Evolutionary conservation across 2,797 vertebrate species (phyloP).

Genomic region (Eulemur mongoz): DNA sequence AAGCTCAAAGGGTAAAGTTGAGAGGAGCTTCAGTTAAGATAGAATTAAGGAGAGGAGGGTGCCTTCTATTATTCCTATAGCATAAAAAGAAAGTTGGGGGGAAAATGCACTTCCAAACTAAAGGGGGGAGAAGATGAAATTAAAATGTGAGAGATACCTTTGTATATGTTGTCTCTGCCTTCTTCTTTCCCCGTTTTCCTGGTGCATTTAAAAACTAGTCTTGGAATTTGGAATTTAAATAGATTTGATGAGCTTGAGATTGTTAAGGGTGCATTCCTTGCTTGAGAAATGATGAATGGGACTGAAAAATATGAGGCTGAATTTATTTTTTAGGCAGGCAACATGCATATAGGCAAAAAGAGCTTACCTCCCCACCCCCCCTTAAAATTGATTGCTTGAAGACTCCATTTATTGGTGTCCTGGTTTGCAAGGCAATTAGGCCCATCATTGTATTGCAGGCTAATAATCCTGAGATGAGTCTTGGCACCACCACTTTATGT

Average conservation of each 20-base stretch:
- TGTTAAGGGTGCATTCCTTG: constrained; percentile 42
- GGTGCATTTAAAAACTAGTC: constrained; percentile 37
- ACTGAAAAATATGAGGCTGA: constrained; percentile 55
- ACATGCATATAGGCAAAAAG: background rate
- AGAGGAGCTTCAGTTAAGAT: constrained; percentile 29
- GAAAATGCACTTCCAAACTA: background rate
- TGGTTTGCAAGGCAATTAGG: constrained; percentile 72
- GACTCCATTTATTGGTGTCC: constrained; percentile 67
- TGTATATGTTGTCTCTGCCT: background rate
- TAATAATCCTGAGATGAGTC: constrained; percentile 74
- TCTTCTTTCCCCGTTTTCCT: background rate
- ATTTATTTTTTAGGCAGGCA: constrained; percentile 41
- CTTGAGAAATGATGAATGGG: constrained; percentile 51
- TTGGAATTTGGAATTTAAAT: constrained; percentile 63
- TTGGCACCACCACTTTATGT: constrained; percentile 68
- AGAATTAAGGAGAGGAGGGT: constrained; percentile 30
- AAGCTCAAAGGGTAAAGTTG: constrained; percentile 40
- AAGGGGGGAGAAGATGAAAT: background rate
- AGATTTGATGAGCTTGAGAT: constrained; percentile 26
- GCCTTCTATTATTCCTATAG: background rate
- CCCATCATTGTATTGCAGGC: constrained; percentile 61
- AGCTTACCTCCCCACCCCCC: background rate
- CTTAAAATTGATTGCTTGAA: constrained; percentile 52
- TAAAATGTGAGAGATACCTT: constrained; percentile 37
- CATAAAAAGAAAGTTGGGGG: constrained; percentile 48